Base-by-base conservation (phyloP, 2,113 vertebrate species). In the Cavia porcellus region DNA sequence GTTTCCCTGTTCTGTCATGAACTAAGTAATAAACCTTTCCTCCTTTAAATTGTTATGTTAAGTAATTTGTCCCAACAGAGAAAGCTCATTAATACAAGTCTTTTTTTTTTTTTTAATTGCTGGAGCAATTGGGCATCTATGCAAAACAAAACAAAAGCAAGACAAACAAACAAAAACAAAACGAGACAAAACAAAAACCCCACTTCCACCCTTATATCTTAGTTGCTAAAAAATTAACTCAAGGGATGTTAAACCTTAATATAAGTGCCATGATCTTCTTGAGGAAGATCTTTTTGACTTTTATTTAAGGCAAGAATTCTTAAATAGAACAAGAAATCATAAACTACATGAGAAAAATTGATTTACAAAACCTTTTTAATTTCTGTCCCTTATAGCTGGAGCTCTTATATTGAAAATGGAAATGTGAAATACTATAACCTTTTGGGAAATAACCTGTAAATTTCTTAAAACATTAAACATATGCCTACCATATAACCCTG, bases 391-490 rank as follows among this genome's bases (percentile, higher is more conserved):
- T 86, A 15, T 55, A 86, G 5, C 9, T 35, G 28, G 19, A 77
- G 61, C 59, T 55, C 70, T 55, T 47, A 19, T 68, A 25, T 28
- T 55, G 35, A 80, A 45, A 52, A 68, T 80, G n/a, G 47, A n/a
- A 80, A 66, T 30, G 45, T 66, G 42, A 59, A 13, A 61, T 25
- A 92, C 3, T n/a, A 47, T 9, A 42, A 77, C n/a, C 28, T 75
- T 79, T 55, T 35, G 19, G 24, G 25, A 79, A 57, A 64, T 25
- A 79, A 66, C n/a, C 32, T 77, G 70, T 17, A 28, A 77, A 45
- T 92, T 85, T 64, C 82, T 92, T 64, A 79, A 55, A 79, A 79
- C 42, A 77, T 77, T 77, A 77, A 92, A 10, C 81, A 50, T 30
- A 75, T 1, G 32, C 15, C 24, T 50, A 64, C 15, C 42, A 32